Evolutionary conservation across 2,888 invertebrate species (phyloP).

Genomic region (Conistra vaccinii): DNA sequence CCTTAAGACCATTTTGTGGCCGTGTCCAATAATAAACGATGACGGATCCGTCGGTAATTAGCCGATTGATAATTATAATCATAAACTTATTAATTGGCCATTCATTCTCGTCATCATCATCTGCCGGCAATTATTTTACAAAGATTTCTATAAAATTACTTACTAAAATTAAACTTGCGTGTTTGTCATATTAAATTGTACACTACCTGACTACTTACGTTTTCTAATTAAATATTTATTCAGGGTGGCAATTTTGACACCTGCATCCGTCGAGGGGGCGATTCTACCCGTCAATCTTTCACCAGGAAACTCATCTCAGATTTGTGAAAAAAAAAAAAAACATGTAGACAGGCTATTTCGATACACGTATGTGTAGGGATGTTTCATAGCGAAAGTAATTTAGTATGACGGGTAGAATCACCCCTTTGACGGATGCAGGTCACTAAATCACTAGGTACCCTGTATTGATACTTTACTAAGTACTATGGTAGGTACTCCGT

Average conservation of each 20-base stretch:
- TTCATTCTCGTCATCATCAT: constrained; percentile 14
- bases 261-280: no score
- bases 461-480: background rate
- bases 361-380: no score
- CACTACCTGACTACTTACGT: background rate
- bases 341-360: no score
- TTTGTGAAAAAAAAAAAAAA: no score
- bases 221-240: constrained; percentile 5
- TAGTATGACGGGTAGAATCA: no score
- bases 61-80: constrained; percentile 20
- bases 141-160: constrained; percentile 54
- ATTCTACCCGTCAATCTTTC: no score
- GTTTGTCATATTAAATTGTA: constrained; percentile 12
- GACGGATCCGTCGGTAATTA: constrained; percentile 25
- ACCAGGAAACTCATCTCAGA: no score
- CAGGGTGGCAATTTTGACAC: no score
- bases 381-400: no score
- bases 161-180: constrained; percentile 41
- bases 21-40: constrained; percentile 39
- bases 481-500: background rate
- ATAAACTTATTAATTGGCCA: constrained; percentile 30
- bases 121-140: constrained; percentile 34
- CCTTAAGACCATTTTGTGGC: constrained; percentile 49
- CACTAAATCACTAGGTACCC: no score
- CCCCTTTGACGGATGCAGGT: no score